phyloP scores from a whole-genome alignment of 2,113 vertebrate species.

The Mesembrinibis cayennensis region DNA sequence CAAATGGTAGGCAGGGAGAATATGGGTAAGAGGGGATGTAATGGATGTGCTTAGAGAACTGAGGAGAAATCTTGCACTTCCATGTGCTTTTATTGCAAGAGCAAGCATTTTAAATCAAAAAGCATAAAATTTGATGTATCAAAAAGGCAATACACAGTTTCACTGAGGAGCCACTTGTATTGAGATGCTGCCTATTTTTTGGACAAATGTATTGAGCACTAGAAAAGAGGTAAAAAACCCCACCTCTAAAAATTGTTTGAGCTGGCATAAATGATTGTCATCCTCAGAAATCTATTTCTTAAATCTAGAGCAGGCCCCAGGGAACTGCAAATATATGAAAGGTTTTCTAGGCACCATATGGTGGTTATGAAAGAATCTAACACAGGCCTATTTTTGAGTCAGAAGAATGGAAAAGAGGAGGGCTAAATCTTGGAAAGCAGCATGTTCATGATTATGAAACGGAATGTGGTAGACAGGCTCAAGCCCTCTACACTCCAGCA shows the following conservation, averaged over 20 bases:
- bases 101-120: neutral
- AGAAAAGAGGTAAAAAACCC: neutral
- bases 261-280: neutral
- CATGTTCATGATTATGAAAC: conserved; percentile 35
- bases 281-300: neutral
- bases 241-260: neutral
- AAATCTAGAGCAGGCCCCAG: neutral
- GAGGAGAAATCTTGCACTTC: neutral
- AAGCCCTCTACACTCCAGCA: neutral
- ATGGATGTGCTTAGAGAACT: neutral
- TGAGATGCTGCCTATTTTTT: neutral
- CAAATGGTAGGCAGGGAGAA: neutral
- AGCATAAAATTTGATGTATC: neutral
- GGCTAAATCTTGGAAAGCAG: neutral
- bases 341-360: conserved; percentile 57
- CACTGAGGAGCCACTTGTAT: neutral
- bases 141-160: neutral
- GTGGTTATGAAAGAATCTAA: conserved; percentile 47
- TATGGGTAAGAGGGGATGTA: neutral
- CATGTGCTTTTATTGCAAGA: neutral
- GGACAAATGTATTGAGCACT: neutral
- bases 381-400: conserved; percentile 32
- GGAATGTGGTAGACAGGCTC: conserved; percentile 7
- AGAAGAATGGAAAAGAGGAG: conserved; percentile 42
- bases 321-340: conserved; percentile 10